These are phyloP conservation scores for Odontothrips loti DNA, from an alignment of 2,888 invertebrate species.

Conservation along the genomic window DNA sequence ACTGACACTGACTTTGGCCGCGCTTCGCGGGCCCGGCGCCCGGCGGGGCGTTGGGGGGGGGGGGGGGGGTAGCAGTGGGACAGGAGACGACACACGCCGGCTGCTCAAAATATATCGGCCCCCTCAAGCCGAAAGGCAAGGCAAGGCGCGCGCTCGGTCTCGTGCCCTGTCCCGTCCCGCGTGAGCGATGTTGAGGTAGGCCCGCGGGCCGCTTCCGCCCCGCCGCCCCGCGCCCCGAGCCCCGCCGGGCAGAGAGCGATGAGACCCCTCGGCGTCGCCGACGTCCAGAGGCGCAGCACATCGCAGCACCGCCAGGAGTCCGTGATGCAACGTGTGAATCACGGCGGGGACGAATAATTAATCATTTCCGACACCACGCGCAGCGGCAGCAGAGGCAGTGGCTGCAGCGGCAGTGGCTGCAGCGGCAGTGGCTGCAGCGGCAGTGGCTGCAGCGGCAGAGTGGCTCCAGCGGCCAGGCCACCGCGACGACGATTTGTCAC, in stretches of 20 bases:
- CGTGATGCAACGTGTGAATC: no score
- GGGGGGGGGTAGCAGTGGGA: not conserved
- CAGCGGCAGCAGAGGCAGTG: not conserved
- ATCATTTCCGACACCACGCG: no score
- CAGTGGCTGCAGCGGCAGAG: not conserved
- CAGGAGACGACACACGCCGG: not conserved
- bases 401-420: not conserved
- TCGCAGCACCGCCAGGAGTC: no score
- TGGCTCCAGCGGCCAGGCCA: not conserved
- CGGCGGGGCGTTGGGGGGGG: not conserved
- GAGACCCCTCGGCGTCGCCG: no score
- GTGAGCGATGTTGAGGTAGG: slow-evolving; percentile 18
- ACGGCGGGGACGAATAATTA: no score
- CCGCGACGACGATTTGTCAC: not conserved
- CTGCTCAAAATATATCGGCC: not conserved
- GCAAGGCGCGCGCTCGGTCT: no score
- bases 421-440: not conserved
- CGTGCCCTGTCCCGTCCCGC: not conserved
- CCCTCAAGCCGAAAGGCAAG: not conserved
- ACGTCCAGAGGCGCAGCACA: no score
- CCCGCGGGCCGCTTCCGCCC: not conserved
- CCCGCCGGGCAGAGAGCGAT: no score
- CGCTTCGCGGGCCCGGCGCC: not conserved
- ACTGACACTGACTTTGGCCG: slow-evolving; percentile 20
- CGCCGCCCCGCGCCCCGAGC: no score